Percentiles rank a stretch among this genome's conserved stretches.
Conservation (phyloP, 2,888 invertebrate genomes). For the Xestobium rufovillosum region DNA sequence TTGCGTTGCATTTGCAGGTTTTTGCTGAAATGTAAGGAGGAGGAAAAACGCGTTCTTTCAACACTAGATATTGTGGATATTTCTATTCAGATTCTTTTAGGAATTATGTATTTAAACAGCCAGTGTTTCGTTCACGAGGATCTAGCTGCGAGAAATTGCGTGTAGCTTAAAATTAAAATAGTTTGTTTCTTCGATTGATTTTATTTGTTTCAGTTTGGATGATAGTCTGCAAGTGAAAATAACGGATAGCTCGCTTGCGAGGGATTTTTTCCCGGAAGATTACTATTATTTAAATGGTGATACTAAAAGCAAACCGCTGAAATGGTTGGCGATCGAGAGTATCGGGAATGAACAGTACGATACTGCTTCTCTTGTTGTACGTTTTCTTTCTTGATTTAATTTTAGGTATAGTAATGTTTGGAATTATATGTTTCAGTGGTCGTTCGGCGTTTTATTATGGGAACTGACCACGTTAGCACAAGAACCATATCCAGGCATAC, state of each 20-base stretch:
- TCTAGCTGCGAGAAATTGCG: constrained; percentile 84
- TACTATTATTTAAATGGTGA: constrained; percentile 91
- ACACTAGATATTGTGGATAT: constrained; percentile 58
- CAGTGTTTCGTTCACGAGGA: constrained; percentile 85
- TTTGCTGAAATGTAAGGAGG: constrained; percentile 39
- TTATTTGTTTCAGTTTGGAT: constrained; percentile 51
- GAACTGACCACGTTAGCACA: constrained; percentile 86
- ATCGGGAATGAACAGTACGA: constrained; percentile 74
- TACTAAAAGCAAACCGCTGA: constrained; percentile 88
- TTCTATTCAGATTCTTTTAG: constrained; percentile 73
- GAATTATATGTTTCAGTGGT: constrained; percentile 60
- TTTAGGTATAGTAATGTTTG: constrained; percentile 9
- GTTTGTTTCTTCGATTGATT: constrained; percentile 3
- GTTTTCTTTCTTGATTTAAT: no score
- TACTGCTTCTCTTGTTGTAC: constrained; percentile 84
- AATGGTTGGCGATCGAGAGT: constrained; percentile 89
- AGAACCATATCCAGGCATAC: constrained; percentile 84
- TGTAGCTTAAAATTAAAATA: constrained; percentile 55
- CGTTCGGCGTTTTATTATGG: constrained; percentile 92
- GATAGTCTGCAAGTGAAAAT: constrained; percentile 75
- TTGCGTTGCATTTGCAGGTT: constrained; percentile 33
- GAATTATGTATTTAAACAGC: constrained; percentile 80
- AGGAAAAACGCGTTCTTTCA: constrained; percentile 42
- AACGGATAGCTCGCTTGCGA: constrained; percentile 78
- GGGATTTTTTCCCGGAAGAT: constrained; percentile 87